Base-by-base conservation (phyloP, 2,888 invertebrate species). In the Parthenolecanium corni region DNA sequence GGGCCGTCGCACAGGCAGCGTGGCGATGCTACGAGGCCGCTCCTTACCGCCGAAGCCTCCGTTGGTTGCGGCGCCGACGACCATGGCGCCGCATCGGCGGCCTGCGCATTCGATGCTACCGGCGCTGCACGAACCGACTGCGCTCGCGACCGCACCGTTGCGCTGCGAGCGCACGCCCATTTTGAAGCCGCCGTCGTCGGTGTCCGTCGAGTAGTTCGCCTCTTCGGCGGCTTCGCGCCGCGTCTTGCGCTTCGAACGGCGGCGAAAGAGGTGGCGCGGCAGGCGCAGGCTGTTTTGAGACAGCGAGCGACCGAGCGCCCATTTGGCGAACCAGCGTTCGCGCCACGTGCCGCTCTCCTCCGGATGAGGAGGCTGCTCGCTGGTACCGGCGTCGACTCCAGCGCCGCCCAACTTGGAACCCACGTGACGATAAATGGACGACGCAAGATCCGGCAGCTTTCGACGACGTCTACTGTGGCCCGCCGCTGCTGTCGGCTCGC, bases 1-100 rank as follows among this genome's bases (percentile, higher is more conserved):
- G 69, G 70, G 66, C 69, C 70, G 70, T 68, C 72, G 72, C 68
- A 72, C 65, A 24, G 69, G 72, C 71, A 72, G 70, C 70, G 72
- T 71, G 6, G 64, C 74, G 72, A 72, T 72, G 71, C 72, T 73
- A 68, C 65, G 66, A 2, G 66, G 66, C 36, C 68, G 56, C 20
- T 56, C 42, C 20, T 40, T 38, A 18, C 49, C 56, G 44, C 54
- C 46, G 52, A 65, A 64, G 52, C 65, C 46, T 64, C 51, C 9
- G 4, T 31, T 31, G 4, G 31, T 31, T 4, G 31, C 9, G 20
- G 51, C 57, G 18, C 66, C 67, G 57, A 64, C 64, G 47, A 38
- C 42, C 5, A 56, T 42, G 42, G 40, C 61, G 44, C 66, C 66
- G 42, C 64, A 65, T 61, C 31, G 42, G 51, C 58, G 16, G 36